Evolutionary conservation across 2,888 invertebrate genomes (phyloP), one percentile per base, ranked within the genome.

Genomic region (Cinara cedri): DNA sequence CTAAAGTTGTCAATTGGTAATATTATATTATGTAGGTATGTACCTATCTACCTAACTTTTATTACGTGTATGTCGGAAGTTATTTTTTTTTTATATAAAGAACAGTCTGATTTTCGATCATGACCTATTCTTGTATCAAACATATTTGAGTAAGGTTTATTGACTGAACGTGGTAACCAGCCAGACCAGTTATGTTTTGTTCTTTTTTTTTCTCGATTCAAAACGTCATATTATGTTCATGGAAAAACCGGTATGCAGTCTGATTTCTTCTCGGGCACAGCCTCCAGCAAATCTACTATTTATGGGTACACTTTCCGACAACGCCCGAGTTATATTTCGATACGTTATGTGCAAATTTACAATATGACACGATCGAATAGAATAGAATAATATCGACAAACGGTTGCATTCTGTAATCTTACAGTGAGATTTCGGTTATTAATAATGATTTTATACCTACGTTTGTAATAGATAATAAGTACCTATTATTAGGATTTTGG

Each of bases 141-240:
- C 74, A 49, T 44, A 65, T 65, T 54, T 54, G 24, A 54, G 63
- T 54, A 46, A 66, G 16, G 66, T 68, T 66, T 76, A 76, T 76
- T 68, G 57, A 57, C 76, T 76, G 76, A 76, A 57, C 66, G 14
- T 26, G 46, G 51, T 26, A 68, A 76, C 66, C 46, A 54, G 57
- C 76, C 19, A 76, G 66, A 76, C 76, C 76, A n/a, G n/a, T n/a
- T n/a, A n/a, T n/a, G n/a, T n/a, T n/a, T n/a, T 76, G 76, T 76
- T 76, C 46, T 66, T 76, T 14, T 11, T 57, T 66, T 76, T 14
- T 11, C 66, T 66, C 76, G 19, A 57, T 76, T 34, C 34, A 68
- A 68, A 66, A 66, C 66, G 66, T 68, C 76, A 66, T 76, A 34
- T 34, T 34, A 34, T 72, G 46, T 46, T 57, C 44, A 68, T 34